Evolutionary conservation across 2,113 vertebrate genomes (phyloP).

Genomic region (Rhipidura dahli): DNA sequence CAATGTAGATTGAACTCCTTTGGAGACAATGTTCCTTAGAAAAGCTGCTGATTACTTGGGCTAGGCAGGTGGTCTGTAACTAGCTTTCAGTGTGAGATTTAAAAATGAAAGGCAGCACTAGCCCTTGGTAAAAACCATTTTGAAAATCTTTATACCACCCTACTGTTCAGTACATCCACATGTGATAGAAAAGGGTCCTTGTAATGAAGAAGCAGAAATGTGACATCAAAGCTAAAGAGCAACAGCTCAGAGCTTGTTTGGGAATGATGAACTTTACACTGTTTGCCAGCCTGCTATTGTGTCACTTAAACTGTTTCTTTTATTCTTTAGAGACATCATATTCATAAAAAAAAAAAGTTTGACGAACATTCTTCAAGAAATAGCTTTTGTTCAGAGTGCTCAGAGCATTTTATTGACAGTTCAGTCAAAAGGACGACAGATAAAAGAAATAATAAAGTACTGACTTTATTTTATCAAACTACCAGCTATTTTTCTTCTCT

Average conservation of each 20-base stretch:
- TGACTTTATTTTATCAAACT: conserved; percentile 7
- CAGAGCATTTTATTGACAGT: neutral
- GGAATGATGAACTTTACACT: neutral
- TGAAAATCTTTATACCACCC: neutral
- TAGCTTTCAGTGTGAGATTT: neutral
- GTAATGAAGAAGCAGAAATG: conserved; percentile 15
- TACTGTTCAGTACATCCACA: neutral
- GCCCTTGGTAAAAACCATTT: neutral
- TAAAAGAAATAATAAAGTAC: neutral
- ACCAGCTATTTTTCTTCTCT: neutral
- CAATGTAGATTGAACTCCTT: neutral
- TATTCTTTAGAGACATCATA: neutral
- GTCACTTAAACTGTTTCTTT: conserved; percentile 11
- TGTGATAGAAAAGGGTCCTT: neutral
- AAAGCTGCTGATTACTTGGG: conserved; percentile 23
- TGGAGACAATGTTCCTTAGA: neutral
- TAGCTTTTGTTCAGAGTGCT: neutral
- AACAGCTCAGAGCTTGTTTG: neutral
- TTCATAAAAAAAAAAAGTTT: neutral
- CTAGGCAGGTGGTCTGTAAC: neutral
- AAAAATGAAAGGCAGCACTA: conserved; percentile 14
- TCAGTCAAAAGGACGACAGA: neutral
- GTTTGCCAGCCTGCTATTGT: neutral
- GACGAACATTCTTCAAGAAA: neutral
- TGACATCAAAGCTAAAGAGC: conserved; percentile 19